A percentile compares a stretch with the other conserved stretches of the same genome.
Conservation (phyloP, 2,113 vertebrate genomes). For the Gobio gobio region DNA sequence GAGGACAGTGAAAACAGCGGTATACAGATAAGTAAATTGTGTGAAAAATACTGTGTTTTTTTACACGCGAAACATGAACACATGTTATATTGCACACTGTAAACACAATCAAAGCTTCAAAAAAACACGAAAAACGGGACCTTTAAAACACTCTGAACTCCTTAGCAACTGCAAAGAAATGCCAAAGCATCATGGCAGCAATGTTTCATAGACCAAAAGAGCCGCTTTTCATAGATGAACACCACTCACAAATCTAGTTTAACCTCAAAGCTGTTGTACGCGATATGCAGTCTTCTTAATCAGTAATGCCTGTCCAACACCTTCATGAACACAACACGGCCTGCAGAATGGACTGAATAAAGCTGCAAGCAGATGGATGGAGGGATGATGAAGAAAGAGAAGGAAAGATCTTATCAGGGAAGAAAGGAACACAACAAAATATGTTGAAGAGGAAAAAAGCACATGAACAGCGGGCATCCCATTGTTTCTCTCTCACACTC, state of each 20-base stretch:
- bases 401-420: background rate
- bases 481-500: constrained; percentile 4
- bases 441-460: constrained; percentile 24
- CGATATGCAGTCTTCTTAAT: too few relatives aligned
- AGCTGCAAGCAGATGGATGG: constrained; percentile 16
- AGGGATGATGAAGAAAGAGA: constrained; percentile 12
- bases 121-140: too few relatives aligned
- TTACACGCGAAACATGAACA: too few relatives aligned
- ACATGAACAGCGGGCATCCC: background rate
- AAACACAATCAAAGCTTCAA: too few relatives aligned
- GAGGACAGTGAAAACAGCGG: too few relatives aligned
- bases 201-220: background rate
- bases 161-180: constrained; percentile 5
- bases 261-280: background rate
- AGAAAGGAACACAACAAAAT: background rate
- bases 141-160: background rate
- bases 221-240: background rate
- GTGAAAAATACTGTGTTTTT: too few relatives aligned
- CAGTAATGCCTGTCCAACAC: background rate
- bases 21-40: too few relatives aligned
- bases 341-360: constrained; percentile 8
- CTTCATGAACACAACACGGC: constrained; percentile 10
- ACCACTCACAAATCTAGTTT: background rate
- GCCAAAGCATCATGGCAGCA: background rate
- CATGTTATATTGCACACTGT: too few relatives aligned